phyloP scores from a whole-genome alignment of 2,888 invertebrate genomes.

The Lissocephala sabroskyi region DNA sequence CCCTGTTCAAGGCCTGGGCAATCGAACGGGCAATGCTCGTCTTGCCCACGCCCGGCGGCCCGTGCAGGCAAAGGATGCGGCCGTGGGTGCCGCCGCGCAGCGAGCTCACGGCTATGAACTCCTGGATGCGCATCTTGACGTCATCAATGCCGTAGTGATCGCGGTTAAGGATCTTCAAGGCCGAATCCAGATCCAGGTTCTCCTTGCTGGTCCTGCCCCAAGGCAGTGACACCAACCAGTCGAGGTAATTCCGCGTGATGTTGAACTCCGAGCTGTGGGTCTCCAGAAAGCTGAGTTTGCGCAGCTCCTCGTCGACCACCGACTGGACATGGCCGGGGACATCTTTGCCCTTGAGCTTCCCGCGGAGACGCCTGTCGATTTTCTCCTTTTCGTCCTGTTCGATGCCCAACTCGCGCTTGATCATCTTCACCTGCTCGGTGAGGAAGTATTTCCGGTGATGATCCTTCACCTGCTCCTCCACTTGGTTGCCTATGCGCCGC shows the following conservation, averaged over 20 bases:
- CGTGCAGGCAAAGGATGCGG: conserved; percentile 97
- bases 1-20: conserved; percentile 90
- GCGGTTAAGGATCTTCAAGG: conserved; percentile 86
- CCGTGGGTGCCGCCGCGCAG: conserved; percentile 93
- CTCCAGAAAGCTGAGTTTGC: conserved; percentile 92
- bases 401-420: conserved; percentile 95
- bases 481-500: conserved; percentile 93
- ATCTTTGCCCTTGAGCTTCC: conserved; percentile 84
- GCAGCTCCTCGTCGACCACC: conserved; percentile 82
- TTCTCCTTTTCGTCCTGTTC: conserved; percentile 99
- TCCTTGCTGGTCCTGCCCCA: conserved; percentile 95
- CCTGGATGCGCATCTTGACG: conserved; percentile 95
- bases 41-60: conserved; percentile 98
- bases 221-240: conserved; percentile 95
- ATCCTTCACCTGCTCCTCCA: conserved; percentile 97
- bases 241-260: conserved; percentile 96
- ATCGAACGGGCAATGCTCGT: conserved; percentile 94
- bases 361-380: conserved; percentile 93
- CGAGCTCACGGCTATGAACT: conserved; percentile 97
- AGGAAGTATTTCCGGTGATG: conserved; percentile 96
- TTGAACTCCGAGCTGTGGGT: conserved; percentile 98
- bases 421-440: conserved; percentile 94
- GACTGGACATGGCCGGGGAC: conserved; percentile 76
- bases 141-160: conserved; percentile 99
- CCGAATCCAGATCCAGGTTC: conserved; percentile 87